Evolutionary conservation across 2,888 invertebrate species (phyloP).

Genomic region (Chydorus sphaericus): DNA sequence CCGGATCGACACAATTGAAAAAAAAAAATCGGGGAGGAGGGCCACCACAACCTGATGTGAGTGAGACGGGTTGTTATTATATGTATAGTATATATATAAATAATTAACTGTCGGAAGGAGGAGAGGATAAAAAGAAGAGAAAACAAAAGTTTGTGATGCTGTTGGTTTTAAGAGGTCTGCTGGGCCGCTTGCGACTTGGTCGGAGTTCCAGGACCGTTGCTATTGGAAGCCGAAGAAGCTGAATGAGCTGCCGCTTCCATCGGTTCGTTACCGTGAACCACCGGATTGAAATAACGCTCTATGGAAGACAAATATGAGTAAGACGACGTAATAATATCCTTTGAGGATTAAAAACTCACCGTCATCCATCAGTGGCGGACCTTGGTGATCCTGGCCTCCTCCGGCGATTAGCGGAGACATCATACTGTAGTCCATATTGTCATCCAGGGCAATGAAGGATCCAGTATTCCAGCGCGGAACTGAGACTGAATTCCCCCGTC

Average conservation of each 20-base stretch:
- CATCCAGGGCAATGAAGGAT: constrained; percentile 76
- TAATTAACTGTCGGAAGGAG: neutral
- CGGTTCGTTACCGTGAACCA: constrained; percentile 37
- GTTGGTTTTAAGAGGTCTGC: neutral
- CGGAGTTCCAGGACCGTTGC: neutral
- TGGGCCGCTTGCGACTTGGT: neutral
- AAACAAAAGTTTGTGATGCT: neutral
- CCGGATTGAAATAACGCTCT: constrained; percentile 42
- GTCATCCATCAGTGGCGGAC: constrained; percentile 65
- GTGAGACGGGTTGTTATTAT: constrained; percentile 1
- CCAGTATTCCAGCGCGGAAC: constrained; percentile 66
- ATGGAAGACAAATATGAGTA: too few species aligned
- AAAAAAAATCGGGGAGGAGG: too few species aligned
- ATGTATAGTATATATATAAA: neutral
- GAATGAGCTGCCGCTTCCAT: constrained; percentile 26
- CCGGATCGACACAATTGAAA: too few species aligned
- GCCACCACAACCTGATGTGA: constrained; percentile 3
- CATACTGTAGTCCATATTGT: constrained; percentile 74
- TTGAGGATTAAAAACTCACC: constrained; percentile 33
- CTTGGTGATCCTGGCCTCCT: constrained; percentile 44
- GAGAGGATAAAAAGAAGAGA: too few species aligned
- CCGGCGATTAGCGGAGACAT: constrained; percentile 54
- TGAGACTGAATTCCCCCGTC: constrained; percentile 28
- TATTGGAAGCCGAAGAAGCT: neutral
- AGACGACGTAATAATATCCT: neutral